Percentiles rank a stretch among this genome's conserved stretches.
phyloP scores from a whole-genome alignment of 2,888 invertebrate genomes.

The Notocelia uddmanniana region DNA sequence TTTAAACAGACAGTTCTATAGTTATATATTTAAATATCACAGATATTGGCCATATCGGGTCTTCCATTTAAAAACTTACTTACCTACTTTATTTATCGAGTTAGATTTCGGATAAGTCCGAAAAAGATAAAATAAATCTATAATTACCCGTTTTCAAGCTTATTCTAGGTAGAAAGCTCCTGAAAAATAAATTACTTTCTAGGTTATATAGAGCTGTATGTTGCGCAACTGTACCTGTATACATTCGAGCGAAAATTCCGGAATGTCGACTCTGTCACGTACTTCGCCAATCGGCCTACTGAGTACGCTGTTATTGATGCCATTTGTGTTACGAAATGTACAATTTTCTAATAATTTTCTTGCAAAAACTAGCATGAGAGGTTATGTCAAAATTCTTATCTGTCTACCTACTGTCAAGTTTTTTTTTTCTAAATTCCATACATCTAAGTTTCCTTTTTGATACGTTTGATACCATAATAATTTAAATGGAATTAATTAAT shows the following conservation, averaged over 20 bases:
- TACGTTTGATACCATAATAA: slow-evolving; percentile 4
- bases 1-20: background rate
- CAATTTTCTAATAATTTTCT: slow-evolving; percentile 38
- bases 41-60: background rate
- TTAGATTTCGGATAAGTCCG: background rate
- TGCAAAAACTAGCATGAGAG: slow-evolving; percentile 55
- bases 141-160: background rate
- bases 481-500: background rate
- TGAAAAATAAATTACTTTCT: slow-evolving; percentile 46
- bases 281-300: slow-evolving; percentile 78
- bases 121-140: too few species aligned
- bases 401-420: slow-evolving; percentile 48
- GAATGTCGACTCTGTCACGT: slow-evolving; percentile 78
- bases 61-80: background rate
- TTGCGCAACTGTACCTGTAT: slow-evolving; percentile 84
- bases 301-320: slow-evolving; percentile 82
- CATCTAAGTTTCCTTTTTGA: slow-evolving; percentile 14
- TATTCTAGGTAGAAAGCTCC: slow-evolving; percentile 3
- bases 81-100: background rate
- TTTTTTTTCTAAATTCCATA: slow-evolving; percentile 28
- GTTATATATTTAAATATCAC: background rate
- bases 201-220: slow-evolving; percentile 59
- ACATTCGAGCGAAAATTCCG: slow-evolving; percentile 72
- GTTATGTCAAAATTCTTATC: slow-evolving; percentile 64
- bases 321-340: slow-evolving; percentile 64